phyloP scores from a whole-genome alignment of 92 coral and sea anemone species.

The Plumapathes pennacea region DNA sequence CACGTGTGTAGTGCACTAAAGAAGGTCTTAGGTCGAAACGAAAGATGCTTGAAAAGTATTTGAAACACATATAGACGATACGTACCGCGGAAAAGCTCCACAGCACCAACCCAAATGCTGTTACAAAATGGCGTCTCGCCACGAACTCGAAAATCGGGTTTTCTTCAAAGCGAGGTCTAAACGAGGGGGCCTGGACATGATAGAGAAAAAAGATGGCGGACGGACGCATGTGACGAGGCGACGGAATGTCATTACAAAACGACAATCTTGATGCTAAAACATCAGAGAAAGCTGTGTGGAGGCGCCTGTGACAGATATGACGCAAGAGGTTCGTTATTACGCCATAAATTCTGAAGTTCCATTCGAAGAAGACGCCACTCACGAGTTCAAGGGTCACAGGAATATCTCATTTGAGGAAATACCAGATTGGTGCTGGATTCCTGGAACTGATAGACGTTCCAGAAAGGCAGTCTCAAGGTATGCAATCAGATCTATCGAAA shows the following conservation, averaged over 20 bases:
- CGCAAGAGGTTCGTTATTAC: slow-evolving; percentile 60
- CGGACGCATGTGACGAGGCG: no score
- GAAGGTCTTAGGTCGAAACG: no score
- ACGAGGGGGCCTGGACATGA: slow-evolving; percentile 46
- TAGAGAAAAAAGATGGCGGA: slow-evolving; percentile 18
- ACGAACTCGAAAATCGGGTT: slow-evolving; percentile 45
- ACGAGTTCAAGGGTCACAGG: slow-evolving; percentile 96
- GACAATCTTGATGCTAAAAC: no score
- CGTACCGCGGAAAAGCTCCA: slow-evolving; percentile 51
- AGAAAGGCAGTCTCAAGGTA: slow-evolving; percentile 92
- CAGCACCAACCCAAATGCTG: slow-evolving; percentile 49
- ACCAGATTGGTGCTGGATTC: slow-evolving; percentile 88
- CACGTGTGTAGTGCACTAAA: no score
- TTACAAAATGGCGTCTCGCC: slow-evolving; percentile 79
- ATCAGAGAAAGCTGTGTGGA: no score
- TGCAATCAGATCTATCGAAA: no score
- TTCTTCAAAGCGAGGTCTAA: slow-evolving; percentile 70
- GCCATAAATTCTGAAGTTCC: slow-evolving; percentile 56
- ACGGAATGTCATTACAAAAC: no score
- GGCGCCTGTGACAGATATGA: no score
- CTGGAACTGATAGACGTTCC: slow-evolving; percentile 90
- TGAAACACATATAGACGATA: no score
- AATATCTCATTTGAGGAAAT: slow-evolving; percentile 78
- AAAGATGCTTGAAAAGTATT: no score
- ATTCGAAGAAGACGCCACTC: slow-evolving; percentile 81